Conservation (phyloP, 2,797 vertebrate genomes). For the Neoniphon sammara region DNA sequence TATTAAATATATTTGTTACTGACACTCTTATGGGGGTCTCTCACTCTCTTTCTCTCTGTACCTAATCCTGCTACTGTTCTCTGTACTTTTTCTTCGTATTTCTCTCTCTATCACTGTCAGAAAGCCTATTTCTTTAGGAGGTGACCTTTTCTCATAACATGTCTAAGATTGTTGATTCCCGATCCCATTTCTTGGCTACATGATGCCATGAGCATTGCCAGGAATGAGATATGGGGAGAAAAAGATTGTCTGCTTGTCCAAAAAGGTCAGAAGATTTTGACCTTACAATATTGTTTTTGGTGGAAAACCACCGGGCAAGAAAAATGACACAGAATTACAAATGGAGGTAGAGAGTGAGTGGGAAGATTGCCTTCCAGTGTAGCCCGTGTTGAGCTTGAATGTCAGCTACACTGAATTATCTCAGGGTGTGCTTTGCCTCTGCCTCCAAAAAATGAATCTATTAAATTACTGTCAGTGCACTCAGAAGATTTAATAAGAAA, state of each 20-base stretch:
- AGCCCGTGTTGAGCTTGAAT: constrained; percentile 42
- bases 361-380: constrained; percentile 28
- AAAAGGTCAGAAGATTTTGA: constrained; percentile 48
- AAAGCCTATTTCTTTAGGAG: constrained; percentile 27
- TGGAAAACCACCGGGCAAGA: constrained; percentile 26
- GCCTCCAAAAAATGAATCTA: constrained; percentile 39
- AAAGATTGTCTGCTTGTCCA: constrained; percentile 8
- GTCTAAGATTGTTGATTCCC: constrained; percentile 12
- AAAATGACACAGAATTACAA: constrained; percentile 51
- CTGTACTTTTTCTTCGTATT: not conserved
- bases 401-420: constrained; percentile 61
- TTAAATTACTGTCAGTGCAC: constrained; percentile 45
- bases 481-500: not conserved
- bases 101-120: constrained; percentile 6
- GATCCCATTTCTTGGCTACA: constrained; percentile 42
- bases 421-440: constrained; percentile 17
- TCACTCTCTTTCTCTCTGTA: constrained; percentile 4
- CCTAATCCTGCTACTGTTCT: not conserved
- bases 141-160: constrained; percentile 59
- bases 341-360: constrained; percentile 43
- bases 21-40: not conserved
- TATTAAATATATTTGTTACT: constrained; percentile 4
- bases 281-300: constrained; percentile 63
- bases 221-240: constrained; percentile 21
- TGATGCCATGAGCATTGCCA: constrained; percentile 20